Percentiles rank a stretch among this genome's conserved stretches.
Evolutionary conservation across 1,140 invertebrate genomes (phyloP).

Genomic region (Cherax destructor): DNA sequence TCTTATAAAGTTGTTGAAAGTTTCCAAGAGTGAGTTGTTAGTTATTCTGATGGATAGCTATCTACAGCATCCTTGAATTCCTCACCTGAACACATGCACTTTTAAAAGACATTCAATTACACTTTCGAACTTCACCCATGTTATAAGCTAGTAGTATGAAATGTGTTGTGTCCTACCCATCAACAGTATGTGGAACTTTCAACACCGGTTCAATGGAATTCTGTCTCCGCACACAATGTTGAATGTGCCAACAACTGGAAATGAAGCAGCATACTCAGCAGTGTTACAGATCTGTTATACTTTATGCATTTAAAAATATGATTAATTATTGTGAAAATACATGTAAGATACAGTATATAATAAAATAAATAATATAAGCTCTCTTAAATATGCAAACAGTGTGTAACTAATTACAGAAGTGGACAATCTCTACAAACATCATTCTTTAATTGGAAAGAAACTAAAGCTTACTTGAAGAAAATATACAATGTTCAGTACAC

Average conservation of each 20-base stretch:
- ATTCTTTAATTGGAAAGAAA: background rate
- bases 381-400: background rate
- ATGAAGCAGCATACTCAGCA: too few relatives aligned
- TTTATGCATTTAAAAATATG: background rate
- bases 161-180: background rate
- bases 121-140: background rate
- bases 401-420: background rate
- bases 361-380: background rate
- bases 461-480: background rate
- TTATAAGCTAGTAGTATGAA: background rate
- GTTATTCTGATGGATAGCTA: background rate
- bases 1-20: background rate
- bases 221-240: too few relatives aligned
- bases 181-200: background rate
- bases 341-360: background rate
- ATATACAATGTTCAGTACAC: background rate
- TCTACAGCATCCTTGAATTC: background rate
- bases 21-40: conserved; percentile 10
- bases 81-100: background rate
- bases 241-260: too few relatives aligned
- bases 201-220: background rate
- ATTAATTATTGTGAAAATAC: background rate
- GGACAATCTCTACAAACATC: background rate
- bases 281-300: background rate
- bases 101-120: background rate